Conservation (phyloP, 2,888 invertebrate species). For the Anthoptus insignis region DNA sequence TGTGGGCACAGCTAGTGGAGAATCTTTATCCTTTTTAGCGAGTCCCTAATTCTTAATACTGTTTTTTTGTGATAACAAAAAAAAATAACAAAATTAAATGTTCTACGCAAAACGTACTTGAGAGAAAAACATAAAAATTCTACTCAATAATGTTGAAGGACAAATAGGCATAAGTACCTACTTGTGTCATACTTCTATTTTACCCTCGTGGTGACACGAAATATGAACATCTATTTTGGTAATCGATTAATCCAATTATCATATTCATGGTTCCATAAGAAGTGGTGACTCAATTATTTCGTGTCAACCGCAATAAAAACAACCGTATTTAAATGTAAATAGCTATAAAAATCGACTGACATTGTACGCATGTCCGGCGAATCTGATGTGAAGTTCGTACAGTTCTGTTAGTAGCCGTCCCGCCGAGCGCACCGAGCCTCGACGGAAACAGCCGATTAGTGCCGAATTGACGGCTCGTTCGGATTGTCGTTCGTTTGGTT, state of each 20-base stretch:
- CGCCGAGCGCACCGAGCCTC: conserved; percentile 54
- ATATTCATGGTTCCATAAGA: conserved; percentile 1
- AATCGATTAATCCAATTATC: neutral
- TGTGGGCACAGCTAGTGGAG: no score
- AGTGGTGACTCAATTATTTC: neutral
- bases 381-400: conserved; percentile 61
- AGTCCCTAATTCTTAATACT: no score
- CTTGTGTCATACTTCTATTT: no score
- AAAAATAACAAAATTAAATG: no score
- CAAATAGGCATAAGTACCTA: no score
- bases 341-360: conserved; percentile 57
- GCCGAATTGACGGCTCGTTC: conserved; percentile 69
- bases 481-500: conserved; percentile 71
- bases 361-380: conserved; percentile 67
- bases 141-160: no score
- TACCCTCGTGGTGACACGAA: no score
- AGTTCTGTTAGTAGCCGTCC: conserved; percentile 39
- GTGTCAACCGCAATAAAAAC: conserved; percentile 16
- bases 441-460: conserved; percentile 77
- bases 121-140: no score
- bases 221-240: neutral
- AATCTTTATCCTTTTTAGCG: no score
- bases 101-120: no score
- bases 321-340: conserved; percentile 9
- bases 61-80: no score